Evolutionary conservation across 1,140 invertebrate genomes (phyloP).

Genomic region (Brachionus sp.): DNA sequence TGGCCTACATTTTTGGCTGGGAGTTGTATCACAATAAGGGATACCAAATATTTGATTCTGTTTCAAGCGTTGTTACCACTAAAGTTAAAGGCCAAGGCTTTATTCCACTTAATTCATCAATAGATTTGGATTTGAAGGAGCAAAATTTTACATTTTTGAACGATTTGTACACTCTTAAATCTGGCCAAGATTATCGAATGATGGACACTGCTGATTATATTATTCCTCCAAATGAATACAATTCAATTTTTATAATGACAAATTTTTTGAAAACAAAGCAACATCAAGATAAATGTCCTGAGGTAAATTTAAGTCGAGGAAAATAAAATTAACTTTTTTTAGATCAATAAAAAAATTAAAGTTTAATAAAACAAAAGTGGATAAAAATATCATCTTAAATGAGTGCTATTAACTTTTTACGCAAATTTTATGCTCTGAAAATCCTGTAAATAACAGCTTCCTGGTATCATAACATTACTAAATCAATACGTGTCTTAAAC

Average conservation of each 20-base stretch:
- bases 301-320: too few species aligned
- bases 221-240: slow-evolving; percentile 63
- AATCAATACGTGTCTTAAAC: too few species aligned
- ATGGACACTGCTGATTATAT: slow-evolving; percentile 59
- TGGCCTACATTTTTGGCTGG: slow-evolving; percentile 62
- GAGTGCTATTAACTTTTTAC: too few species aligned
- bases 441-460: too few species aligned
- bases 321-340: background rate
- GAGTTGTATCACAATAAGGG: slow-evolving; percentile 62
- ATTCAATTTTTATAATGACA: slow-evolving; percentile 64
- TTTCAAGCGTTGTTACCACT: slow-evolving; percentile 61
- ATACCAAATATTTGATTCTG: slow-evolving; percentile 61
- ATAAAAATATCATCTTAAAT: too few species aligned
- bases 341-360: background rate
- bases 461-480: too few species aligned
- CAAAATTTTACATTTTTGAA: background rate
- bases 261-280: slow-evolving; percentile 63
- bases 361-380: too few species aligned
- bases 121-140: background rate
- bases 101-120: slow-evolving; percentile 1
- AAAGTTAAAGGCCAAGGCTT: slow-evolving; percentile 61
- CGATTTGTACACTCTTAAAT: background rate
- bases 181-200: background rate
- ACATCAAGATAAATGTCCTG: slow-evolving; percentile 57
- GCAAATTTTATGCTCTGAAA: too few species aligned